These are phyloP conservation scores for Melanostigma gelatinosum DNA, from an alignment of 2,113 vertebrate species.

Conservation along the genomic window DNA sequence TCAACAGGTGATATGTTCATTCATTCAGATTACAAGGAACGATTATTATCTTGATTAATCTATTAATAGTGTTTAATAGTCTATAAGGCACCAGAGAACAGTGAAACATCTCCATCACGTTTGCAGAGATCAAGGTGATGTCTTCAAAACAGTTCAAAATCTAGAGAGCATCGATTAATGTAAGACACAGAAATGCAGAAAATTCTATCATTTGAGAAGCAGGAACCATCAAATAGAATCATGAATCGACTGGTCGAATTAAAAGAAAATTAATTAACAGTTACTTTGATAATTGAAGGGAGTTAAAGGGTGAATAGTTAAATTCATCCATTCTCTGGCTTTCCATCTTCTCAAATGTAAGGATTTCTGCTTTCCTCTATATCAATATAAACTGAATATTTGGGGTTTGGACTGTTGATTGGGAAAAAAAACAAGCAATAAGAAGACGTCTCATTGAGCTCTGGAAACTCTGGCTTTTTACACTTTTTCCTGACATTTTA, in stretches of 20 bases:
- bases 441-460: not conserved
- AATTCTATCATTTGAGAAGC: not conserved
- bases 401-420: not conserved
- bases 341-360: not conserved
- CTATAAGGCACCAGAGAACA: not conserved
- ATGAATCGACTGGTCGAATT: not conserved
- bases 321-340: not conserved
- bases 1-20: slow-evolving; percentile 54
- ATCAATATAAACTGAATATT: not conserved
- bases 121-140: not conserved
- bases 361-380: not conserved
- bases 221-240: not conserved
- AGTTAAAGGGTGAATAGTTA: not conserved
- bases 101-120: not conserved
- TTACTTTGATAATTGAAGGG: not conserved
- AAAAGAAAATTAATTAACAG: not conserved
- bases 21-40: not conserved
- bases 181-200: not conserved
- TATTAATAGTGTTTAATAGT: not conserved
- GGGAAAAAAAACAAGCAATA: not conserved
- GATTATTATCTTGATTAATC: not conserved
- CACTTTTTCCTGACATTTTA: not conserved
- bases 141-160: not conserved
- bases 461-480: not conserved
- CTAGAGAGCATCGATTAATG: not conserved